Base-by-base conservation (phyloP, 1,140 invertebrate genomes). In the Dendroctonus ponderosae region DNA sequence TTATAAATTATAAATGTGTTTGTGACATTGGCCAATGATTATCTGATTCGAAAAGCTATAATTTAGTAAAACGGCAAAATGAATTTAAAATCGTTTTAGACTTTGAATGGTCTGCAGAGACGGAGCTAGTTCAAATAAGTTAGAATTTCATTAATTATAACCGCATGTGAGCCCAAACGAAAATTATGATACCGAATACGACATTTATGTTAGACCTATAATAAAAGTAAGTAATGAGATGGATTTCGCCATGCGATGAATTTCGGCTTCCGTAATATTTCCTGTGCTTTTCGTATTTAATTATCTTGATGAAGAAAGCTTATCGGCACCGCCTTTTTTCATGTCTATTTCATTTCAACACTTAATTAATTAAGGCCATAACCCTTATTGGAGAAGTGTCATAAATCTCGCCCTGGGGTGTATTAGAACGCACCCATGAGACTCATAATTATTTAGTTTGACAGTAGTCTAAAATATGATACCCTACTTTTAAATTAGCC, bases 311-410 rank as follows among this genome's bases (percentile, higher is more conserved):
- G 62, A 65, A 57, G 62, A 57, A 65, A 42, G 42, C 53, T 48
- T 50, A 65, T 65, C 42, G 53, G 52, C 53, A 57, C 26, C 52
- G 62, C 62, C 62, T 57, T 65, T 65, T 65, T 65, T 56, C 62
- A 12, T 44, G 51, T 65, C 52, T 48, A 50, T 65, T 65, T 56
- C 62, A 26, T 65, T 65, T 65, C 62, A 65, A 57, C 62, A 65
- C 62, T 65, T 65, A 65, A 65, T 65, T 65, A 65, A 65, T 65
- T 65, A 65, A 65, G 43, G 43, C 12, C 53, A 65, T 57, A 65
- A 57, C 52, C 52, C 62, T 54, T 65, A 65, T 65, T 56, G 62
- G 42, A 57, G 43, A 65, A 57, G 53, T 50, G 51, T 65, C 53
- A 56, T 65, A 65, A 65, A 65, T 65, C 62, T 65, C 53, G n/a